phyloP scores from a whole-genome alignment of 1,140 invertebrate species.

The Lepidurus packardi region DNA sequence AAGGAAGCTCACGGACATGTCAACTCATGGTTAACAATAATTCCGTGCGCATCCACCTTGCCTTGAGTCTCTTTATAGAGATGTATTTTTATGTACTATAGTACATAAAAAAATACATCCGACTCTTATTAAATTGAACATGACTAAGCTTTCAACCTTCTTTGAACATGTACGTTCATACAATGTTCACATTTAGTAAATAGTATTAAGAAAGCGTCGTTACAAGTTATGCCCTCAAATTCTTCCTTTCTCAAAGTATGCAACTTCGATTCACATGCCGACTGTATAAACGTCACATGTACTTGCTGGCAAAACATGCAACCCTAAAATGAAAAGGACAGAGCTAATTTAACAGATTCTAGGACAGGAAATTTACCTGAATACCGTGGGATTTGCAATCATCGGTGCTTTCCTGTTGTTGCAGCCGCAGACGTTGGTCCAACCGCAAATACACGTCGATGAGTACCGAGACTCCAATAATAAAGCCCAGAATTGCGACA shows the following conservation, averaged over 20 bases:
- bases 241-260: too few species aligned
- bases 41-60: not conserved
- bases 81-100: not conserved
- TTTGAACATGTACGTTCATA: too few species aligned
- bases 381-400: not conserved
- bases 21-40: constrained; percentile 11
- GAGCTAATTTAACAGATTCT: not conserved
- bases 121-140: not conserved
- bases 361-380: not conserved
- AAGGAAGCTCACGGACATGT: not conserved
- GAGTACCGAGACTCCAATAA: constrained; percentile 27
- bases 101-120: not conserved
- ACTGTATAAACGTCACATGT: too few species aligned
- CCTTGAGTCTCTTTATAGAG: not conserved
- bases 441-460: constrained; percentile 32
- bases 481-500: constrained; percentile 10
- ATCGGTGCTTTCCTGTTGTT: not conserved
- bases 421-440: not conserved
- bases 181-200: too few species aligned
- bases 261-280: too few species aligned
- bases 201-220: too few species aligned
- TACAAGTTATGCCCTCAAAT: too few species aligned
- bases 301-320: too few species aligned
- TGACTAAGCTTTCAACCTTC: too few species aligned
- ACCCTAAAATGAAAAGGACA: too few species aligned